Base-by-base conservation (phyloP, 2,797 vertebrate genomes). In the Microtus agrestis region DNA sequence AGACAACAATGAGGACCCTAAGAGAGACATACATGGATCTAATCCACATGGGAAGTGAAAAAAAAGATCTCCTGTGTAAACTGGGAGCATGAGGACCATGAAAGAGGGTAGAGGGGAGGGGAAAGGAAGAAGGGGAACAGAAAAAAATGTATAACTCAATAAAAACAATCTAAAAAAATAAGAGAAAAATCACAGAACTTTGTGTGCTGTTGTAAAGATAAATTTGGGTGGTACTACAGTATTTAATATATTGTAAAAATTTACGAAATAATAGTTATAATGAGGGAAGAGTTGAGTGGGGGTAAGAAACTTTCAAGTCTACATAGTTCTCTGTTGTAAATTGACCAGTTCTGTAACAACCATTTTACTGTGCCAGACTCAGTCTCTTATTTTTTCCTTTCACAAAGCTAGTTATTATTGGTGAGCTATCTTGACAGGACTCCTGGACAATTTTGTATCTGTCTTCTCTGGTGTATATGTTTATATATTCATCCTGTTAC, bases 221-320 rank as follows among this genome's bases (percentile, higher is more conserved):
- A 85, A 93, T 90, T 69, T 67, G 15, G 19, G 0, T 77, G 71
- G 37, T 4, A 61, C 9, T 59, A 51, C 37, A 51, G 43, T 85
- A 12, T 25, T 25, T 82, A 56, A 63, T 59, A 63, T 78, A 61
- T 4, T 31, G 40, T n/a, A 78, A 82, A 15, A 82, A 48, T 37
- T 79, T n/a, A 67, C 15, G 12, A 94, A 63, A 89, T 63, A 92
- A 27, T 81, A 37, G 21, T 80, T 91, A n/a, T 43, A 93, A 48
- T 48, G 65, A 78, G 71, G 19, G 15, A 78, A 46, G 10, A 54
- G 21, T 13, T 23, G 61, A 91, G 2, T 65, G 21, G 1, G 54
- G 59, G 17, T 48, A 40, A 93, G 17, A 67, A 74, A 71, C 65
- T 34, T 19, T 40, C 69, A 21, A 5, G 14, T 63, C 69, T 87